Conservation (phyloP, 2,113 vertebrate genomes). For the Athene cunicularia region DNA sequence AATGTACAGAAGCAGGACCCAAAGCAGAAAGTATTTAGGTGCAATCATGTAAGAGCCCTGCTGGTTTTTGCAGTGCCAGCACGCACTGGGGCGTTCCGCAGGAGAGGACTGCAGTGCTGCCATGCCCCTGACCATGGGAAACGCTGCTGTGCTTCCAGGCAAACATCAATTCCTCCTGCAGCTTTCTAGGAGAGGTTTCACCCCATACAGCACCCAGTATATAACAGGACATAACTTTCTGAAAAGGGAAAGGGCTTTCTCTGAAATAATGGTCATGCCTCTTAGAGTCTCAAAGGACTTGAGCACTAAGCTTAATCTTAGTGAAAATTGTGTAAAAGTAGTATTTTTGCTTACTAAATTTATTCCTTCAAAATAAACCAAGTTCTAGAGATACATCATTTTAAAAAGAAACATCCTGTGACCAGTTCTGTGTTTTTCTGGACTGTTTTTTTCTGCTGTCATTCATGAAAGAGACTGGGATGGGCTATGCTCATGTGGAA, state of each 20-base stretch:
- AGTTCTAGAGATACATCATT: background rate
- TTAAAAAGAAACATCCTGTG: background rate
- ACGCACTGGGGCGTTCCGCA: fast-evolving
- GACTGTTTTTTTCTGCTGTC: background rate
- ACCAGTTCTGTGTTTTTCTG: background rate
- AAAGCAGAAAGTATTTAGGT: fast-evolving
- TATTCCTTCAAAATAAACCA: background rate
- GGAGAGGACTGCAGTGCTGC: background rate
- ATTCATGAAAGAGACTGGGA: background rate
- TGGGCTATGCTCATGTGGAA: background rate
- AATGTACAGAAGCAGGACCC: fast-evolving
- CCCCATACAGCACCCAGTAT: background rate
- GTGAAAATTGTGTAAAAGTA: background rate
- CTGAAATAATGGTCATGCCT: background rate
- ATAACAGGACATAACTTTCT: background rate
- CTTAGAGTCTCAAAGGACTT: background rate
- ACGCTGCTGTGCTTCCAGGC: fast-evolving
- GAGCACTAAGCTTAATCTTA: background rate
- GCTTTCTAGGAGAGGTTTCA: background rate
- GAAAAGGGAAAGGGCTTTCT: background rate
- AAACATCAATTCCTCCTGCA: background rate
- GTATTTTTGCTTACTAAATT: background rate
- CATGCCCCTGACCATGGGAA: fast-evolving
- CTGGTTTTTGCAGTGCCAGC: fast-evolving
- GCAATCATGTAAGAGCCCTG: background rate